A percentile compares a stretch with the other conserved stretches of the same genome.
These are phyloP conservation scores for Eretmocerus hayati DNA, from an alignment of 2,888 invertebrate species.

Conservation along the genomic window DNA sequence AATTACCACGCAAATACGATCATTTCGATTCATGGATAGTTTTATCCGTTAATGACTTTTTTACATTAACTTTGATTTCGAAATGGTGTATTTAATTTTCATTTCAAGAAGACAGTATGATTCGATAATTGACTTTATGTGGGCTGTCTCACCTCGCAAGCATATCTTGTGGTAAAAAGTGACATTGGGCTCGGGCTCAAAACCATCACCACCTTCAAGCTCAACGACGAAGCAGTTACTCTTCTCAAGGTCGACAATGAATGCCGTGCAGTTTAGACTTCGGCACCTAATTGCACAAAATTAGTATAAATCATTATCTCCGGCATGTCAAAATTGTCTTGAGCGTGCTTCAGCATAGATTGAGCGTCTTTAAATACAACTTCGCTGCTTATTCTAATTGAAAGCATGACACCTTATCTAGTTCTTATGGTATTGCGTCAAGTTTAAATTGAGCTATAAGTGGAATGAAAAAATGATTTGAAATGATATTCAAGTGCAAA, in stretches of 20 bases:
- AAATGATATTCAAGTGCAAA: too few relatives aligned
- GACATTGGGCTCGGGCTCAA: slow-evolving; percentile 51
- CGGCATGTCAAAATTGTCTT: not conserved
- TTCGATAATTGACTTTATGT: too few relatives aligned
- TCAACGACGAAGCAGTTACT: slow-evolving; percentile 34
- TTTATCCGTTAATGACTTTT: too few relatives aligned
- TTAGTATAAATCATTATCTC: slow-evolving; percentile 9
- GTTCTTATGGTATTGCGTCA: too few relatives aligned
- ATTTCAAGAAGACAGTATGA: too few relatives aligned
- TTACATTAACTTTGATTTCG: too few relatives aligned
- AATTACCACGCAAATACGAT: too few relatives aligned
- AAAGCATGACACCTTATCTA: too few relatives aligned
- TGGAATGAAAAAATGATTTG: too few relatives aligned
- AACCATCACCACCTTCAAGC: slow-evolving; percentile 33
- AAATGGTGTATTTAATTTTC: too few relatives aligned
- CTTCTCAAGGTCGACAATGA: slow-evolving; percentile 35
- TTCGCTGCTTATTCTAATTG: not conserved
- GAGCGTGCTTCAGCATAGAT: not conserved
- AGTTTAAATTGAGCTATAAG: too few relatives aligned
- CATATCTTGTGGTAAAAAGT: slow-evolving; percentile 64
- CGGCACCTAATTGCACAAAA: slow-evolving; percentile 29
- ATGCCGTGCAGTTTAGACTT: slow-evolving; percentile 36
- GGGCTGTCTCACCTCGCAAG: slow-evolving; percentile 52
- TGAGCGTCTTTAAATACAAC: not conserved
- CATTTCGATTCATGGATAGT: too few relatives aligned